phyloP scores from a whole-genome alignment of 1,140 invertebrate species.

The Drosophila kurseongensis region DNA sequence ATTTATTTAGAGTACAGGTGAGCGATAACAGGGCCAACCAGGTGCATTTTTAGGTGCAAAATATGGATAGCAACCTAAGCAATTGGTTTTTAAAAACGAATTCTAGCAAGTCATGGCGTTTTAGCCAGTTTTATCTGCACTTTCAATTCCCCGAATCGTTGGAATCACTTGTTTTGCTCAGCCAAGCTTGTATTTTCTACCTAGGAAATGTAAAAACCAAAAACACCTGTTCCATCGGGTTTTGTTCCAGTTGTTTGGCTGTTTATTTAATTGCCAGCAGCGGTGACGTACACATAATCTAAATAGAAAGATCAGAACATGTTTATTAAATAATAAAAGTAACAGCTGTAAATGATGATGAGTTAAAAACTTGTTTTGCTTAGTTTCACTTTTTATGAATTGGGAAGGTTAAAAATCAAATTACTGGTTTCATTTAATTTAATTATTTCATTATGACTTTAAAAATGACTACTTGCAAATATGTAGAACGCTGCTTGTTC shows the following conservation, averaged over 20 bases:
- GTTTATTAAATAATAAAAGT: not conserved
- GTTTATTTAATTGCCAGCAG: conserved; percentile 3
- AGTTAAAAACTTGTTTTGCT: conserved; percentile 5
- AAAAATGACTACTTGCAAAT: no score
- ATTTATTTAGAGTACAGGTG: conserved; percentile 15
- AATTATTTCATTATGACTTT: no score
- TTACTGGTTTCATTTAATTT: no score
- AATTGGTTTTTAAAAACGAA: not conserved
- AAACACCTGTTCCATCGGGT: not conserved
- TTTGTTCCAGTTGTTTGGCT: not conserved
- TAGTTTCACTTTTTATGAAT: conserved; percentile 4
- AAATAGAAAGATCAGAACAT: conserved; percentile 12
- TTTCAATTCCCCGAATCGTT: no score
- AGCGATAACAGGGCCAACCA: conserved; percentile 8
- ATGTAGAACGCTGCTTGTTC: no score
- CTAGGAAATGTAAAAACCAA: not conserved
- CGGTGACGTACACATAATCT: conserved; percentile 17
- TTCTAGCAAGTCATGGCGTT: not conserved
- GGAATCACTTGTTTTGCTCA: not conserved
- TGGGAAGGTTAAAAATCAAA: not conserved
- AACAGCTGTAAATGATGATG: conserved; percentile 3
- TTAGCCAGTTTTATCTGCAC: no score
- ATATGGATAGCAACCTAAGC: not conserved
- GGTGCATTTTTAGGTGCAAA: conserved; percentile 18
- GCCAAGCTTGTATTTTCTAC: no score